These are phyloP conservation scores for Athripsodes cinereus DNA, from an alignment of 2,888 invertebrate species.

Conservation along the genomic window DNA sequence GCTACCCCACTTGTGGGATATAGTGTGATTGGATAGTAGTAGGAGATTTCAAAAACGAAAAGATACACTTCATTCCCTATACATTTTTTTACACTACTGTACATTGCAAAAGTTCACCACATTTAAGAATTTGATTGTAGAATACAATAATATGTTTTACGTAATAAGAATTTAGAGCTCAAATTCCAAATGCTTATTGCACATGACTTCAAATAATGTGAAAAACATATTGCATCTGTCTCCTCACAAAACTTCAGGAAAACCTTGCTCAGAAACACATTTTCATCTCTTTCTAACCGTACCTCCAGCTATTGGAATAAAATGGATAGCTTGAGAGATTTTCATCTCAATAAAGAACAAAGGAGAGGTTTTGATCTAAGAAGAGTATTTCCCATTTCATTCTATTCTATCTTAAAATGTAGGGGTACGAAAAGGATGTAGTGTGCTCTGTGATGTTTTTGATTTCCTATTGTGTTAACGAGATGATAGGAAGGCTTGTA, in stretches of 20 bases:
- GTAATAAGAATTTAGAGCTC: too few species aligned
- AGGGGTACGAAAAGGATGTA: conserved; percentile 6
- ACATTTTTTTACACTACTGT: too few species aligned
- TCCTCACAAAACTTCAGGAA: background rate
- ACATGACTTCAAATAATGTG: conserved; percentile 13
- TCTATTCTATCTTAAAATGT: background rate
- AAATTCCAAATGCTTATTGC: background rate
- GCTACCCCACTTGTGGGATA: too few species aligned
- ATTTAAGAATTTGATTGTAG: too few species aligned
- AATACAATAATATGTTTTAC: too few species aligned
- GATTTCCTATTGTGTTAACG: conserved; percentile 18
- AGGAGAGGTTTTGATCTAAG: background rate
- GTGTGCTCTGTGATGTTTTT: background rate
- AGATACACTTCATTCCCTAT: too few species aligned
- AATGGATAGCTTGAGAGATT: background rate
- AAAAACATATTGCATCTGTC: conserved; percentile 19
- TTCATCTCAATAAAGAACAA: background rate
- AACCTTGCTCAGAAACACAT: background rate
- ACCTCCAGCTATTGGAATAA: too few species aligned
- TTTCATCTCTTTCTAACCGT: background rate
- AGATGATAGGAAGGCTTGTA: conserved; percentile 26
- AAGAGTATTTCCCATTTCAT: conserved; percentile 5
- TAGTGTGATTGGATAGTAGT: too few species aligned
- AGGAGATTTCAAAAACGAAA: too few species aligned
- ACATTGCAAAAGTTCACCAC: too few species aligned